These are phyloP conservation scores for Cyclura pinguis DNA, from an alignment of 2,797 vertebrate genomes.

Conservation along the genomic window DNA sequence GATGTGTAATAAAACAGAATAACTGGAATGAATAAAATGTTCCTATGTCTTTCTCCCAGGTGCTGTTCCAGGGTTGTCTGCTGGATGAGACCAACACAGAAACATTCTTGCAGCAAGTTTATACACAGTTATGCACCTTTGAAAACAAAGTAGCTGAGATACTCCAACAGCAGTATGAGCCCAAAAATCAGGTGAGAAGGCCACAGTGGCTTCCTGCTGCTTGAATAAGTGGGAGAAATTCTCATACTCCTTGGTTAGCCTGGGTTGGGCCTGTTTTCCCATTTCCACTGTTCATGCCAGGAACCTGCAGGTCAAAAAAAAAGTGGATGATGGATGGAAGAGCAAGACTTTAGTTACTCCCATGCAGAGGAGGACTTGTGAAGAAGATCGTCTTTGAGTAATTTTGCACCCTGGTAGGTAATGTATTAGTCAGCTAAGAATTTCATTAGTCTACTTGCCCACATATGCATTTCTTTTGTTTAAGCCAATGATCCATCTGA, in stretches of 20 bases:
- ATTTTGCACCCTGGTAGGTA: background rate
- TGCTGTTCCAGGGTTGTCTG: conserved; percentile 95
- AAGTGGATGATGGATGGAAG: background rate
- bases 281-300: background rate
- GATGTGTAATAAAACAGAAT: background rate
- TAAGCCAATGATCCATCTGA: background rate
- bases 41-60: conserved; percentile 76
- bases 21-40: background rate
- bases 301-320: background rate
- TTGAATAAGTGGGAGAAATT: background rate
- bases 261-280: background rate
- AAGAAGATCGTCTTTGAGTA: background rate
- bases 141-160: conserved; percentile 96
- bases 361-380: background rate
- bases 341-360: background rate
- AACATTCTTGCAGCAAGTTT: conserved; percentile 91
- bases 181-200: conserved; percentile 77
- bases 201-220: background rate
- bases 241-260: background rate
- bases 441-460: background rate
- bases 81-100: conserved; percentile 87
- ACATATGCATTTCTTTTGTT: background rate
- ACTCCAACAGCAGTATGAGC: conserved; percentile 91
- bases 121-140: conserved; percentile 91
- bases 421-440: background rate